Conservation (phyloP, 1,140 invertebrate species). For the Eumeta japonica region DNA sequence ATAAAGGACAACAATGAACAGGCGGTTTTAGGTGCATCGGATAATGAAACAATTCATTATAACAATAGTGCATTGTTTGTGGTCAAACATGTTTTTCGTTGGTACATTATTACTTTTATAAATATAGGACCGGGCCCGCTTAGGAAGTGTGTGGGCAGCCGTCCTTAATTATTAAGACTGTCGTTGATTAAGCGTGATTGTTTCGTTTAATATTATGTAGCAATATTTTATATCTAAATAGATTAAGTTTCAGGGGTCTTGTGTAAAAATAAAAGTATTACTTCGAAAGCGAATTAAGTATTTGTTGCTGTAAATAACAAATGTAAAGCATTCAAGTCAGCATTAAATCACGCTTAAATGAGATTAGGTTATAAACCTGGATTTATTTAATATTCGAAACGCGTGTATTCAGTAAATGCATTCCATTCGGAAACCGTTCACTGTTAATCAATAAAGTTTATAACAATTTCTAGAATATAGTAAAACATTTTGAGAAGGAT, state of each 20-base stretch:
- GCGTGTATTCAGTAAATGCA: too few relatives aligned
- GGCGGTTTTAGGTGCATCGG: conserved; percentile 26
- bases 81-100: conserved; percentile 30
- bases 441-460: too few relatives aligned
- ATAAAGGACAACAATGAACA: conserved; percentile 30
- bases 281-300: too few relatives aligned
- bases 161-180: background rate
- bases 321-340: too few relatives aligned
- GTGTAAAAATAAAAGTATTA: background rate
- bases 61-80: conserved; percentile 47
- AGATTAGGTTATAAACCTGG: too few relatives aligned
- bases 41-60: conserved; percentile 35
- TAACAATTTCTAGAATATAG: too few relatives aligned
- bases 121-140: conserved; percentile 8
- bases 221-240: background rate
- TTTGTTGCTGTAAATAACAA: too few relatives aligned
- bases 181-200: background rate
- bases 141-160: background rate
- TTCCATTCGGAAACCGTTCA: too few relatives aligned
- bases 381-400: too few relatives aligned
- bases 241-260: background rate
- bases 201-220: background rate
- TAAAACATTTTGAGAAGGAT: too few relatives aligned
- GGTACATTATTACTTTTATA: conserved; percentile 28
- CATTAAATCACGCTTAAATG: too few relatives aligned